These are phyloP conservation scores for Leptobrachium leishanense DNA, from an alignment of 2,113 vertebrate species.

Conservation along the genomic window DNA sequence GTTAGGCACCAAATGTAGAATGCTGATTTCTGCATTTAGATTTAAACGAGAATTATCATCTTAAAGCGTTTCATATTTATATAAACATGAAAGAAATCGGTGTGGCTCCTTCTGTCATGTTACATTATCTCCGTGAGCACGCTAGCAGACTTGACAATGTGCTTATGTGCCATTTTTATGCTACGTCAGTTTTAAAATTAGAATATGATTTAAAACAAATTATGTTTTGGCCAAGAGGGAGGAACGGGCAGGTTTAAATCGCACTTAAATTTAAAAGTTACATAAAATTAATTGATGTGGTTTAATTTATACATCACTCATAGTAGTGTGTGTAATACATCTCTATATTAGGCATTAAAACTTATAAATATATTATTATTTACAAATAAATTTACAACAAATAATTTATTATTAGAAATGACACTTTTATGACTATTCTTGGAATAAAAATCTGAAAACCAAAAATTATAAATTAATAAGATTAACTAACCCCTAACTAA, in stretches of 20 bases:
- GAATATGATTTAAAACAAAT: conserved; percentile 28
- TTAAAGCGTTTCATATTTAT: conserved; percentile 37
- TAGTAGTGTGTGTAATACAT: too few relatives aligned
- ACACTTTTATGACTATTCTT: too few relatives aligned
- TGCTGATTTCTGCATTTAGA: conserved; percentile 41
- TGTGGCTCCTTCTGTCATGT: conserved; percentile 35
- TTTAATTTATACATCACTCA: too few relatives aligned
- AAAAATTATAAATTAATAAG: too few relatives aligned
- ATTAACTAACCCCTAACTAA: too few relatives aligned
- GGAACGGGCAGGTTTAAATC: not conserved
- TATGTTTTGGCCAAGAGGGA: not conserved
- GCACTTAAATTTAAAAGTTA: not conserved
- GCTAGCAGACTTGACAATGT: conserved; percentile 34
- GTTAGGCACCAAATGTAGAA: conserved; percentile 34
- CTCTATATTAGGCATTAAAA: too few relatives aligned
- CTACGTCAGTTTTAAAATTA: conserved; percentile 39
- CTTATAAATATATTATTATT: too few relatives aligned
- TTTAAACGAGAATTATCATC: conserved; percentile 35
- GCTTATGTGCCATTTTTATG: conserved; percentile 45
- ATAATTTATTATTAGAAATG: too few relatives aligned
- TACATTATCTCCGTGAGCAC: conserved; percentile 39
- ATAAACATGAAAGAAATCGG: conserved; percentile 40
- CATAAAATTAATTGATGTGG: too few relatives aligned
- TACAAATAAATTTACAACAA: too few relatives aligned
- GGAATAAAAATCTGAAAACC: too few relatives aligned